phyloP scores from a whole-genome alignment of 2,888 invertebrate species.

The Nephrotoma appendiculata region DNA sequence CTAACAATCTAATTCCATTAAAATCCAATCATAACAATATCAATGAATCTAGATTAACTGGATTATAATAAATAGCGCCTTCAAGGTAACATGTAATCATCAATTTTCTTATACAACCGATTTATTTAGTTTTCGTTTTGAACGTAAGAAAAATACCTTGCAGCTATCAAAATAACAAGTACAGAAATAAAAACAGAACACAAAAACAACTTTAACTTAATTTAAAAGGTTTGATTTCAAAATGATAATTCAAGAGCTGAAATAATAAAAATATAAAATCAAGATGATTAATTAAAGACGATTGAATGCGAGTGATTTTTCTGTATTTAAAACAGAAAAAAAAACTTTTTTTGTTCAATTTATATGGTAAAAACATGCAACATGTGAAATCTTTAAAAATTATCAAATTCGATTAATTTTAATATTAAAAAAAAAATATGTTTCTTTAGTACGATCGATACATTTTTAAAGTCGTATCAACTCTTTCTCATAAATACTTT shows the following conservation, averaged over 20 bases:
- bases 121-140: background rate
- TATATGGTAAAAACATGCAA: constrained; percentile 2
- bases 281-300: constrained; percentile 1
- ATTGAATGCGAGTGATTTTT: background rate
- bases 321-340: background rate
- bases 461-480: background rate
- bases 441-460: background rate
- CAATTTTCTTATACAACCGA: background rate
- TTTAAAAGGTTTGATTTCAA: background rate
- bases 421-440: background rate
- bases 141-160: background rate
- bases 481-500: background rate
- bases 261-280: background rate
- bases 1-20: background rate
- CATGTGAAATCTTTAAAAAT: background rate
- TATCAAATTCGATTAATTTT: background rate
- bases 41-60: background rate
- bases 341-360: background rate
- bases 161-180: background rate
- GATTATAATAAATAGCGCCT: background rate
- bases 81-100: background rate
- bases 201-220: background rate
- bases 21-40: background rate
- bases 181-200: background rate
- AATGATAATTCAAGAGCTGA: background rate